phyloP scores from a whole-genome alignment of 2,113 vertebrate genomes.

The Centrocercus urophasianus region DNA sequence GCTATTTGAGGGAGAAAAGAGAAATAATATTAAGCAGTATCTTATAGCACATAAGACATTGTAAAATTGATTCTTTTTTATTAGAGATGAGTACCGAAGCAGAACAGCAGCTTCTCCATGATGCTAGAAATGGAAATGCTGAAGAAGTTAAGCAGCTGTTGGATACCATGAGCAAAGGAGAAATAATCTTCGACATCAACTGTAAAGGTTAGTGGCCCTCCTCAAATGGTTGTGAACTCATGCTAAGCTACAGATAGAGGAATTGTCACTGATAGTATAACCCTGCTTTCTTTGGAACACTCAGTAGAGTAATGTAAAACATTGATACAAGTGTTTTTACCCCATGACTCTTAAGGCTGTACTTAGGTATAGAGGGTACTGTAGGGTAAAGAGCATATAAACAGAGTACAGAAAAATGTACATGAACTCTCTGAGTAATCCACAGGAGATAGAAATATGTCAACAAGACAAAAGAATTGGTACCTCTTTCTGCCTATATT shows the following conservation, averaged over 20 bases:
- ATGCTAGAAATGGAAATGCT: slow-evolving; percentile 90
- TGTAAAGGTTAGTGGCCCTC: slow-evolving; percentile 88
- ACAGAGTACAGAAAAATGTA: background rate
- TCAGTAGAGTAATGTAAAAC: background rate
- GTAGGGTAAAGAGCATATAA: background rate
- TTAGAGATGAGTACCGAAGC: slow-evolving; percentile 82
- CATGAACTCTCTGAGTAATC: background rate
- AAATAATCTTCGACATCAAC: slow-evolving; percentile 87
- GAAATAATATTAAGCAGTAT: background rate
- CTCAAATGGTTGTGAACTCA: background rate
- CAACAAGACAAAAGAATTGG: background rate
- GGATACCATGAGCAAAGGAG: slow-evolving; percentile 76
- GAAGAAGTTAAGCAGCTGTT: slow-evolving; percentile 85
- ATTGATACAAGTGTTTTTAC: background rate
- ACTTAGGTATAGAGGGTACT: background rate
- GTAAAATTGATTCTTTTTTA: background rate
- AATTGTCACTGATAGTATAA: background rate
- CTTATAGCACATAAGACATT: background rate
- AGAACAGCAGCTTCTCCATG: slow-evolving; percentile 90
- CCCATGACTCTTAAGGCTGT: background rate
- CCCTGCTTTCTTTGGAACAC: background rate
- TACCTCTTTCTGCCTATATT: background rate
- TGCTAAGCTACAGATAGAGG: background rate
- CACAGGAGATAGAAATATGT: background rate
- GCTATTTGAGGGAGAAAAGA: background rate